Percentiles rank a stretch among this genome's conserved stretches.
These are phyloP conservation scores for Mythimna impura DNA, from an alignment of 2,888 invertebrate genomes.

Conservation along the genomic window DNA sequence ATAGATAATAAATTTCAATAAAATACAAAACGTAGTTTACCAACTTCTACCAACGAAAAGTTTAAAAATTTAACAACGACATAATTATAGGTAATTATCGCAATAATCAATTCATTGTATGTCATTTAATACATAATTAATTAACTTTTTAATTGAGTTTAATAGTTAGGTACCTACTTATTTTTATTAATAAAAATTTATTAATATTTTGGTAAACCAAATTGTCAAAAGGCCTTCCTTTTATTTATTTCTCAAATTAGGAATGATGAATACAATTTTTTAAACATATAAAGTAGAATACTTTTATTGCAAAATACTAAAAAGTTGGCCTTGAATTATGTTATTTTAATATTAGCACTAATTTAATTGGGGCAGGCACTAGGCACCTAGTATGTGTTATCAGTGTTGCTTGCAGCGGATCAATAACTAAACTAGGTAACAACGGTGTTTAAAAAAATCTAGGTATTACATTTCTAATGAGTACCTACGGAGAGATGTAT, in stretches of 20 bases:
- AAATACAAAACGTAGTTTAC: constrained; percentile 47
- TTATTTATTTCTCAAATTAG: constrained; percentile 22
- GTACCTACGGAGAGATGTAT: constrained; percentile 4
- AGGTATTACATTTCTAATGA: constrained; percentile 18
- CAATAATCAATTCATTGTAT: constrained; percentile 58
- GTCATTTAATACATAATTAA: constrained; percentile 33
- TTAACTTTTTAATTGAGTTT: constrained; percentile 23
- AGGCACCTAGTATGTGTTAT: constrained; percentile 40
- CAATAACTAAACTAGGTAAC: constrained; percentile 36
- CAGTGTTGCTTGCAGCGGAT: constrained; percentile 34
- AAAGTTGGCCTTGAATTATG: constrained; percentile 15
- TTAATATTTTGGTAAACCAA: constrained; percentile 29
- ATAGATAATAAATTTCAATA: constrained; percentile 34
- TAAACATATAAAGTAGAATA: background rate
- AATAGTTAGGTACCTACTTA: constrained; percentile 14
- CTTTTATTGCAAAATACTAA: constrained; percentile 9
- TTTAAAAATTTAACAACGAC: constrained; percentile 52
- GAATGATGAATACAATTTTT: background rate
- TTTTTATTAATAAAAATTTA: constrained; percentile 1
- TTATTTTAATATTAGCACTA: constrained; percentile 41
- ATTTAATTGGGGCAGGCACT: constrained; percentile 63
- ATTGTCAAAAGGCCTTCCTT: constrained; percentile 20
- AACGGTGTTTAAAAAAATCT: constrained; percentile 40
- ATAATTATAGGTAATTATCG: constrained; percentile 39
- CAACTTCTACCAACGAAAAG: constrained; percentile 53